These are phyloP conservation scores for Eidolon dupreanum DNA, from an alignment of 2,797 vertebrate species.

Conservation along the genomic window DNA sequence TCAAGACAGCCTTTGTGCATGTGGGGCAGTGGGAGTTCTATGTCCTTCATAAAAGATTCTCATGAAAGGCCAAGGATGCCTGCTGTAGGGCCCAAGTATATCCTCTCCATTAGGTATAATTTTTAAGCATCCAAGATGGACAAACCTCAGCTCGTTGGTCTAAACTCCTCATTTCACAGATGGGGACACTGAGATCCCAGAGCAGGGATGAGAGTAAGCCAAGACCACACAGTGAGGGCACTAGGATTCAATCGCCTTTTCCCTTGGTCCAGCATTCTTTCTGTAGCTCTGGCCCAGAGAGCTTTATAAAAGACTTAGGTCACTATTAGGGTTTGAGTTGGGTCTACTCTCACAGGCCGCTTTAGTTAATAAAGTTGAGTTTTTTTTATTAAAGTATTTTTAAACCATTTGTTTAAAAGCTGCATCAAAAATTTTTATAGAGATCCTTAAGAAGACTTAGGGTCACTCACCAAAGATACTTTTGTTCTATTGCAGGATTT, in stretches of 20 bases:
- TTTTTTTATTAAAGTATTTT: background rate
- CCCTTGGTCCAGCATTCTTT: no score
- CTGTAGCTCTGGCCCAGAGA: rapidly evolving
- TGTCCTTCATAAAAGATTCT: background rate
- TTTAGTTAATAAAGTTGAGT: background rate
- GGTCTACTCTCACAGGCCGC: rapidly evolving
- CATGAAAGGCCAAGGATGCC: background rate
- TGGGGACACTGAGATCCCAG: background rate
- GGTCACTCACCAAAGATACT: background rate
- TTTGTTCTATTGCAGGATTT: background rate
- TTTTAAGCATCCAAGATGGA: background rate
- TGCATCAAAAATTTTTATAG: background rate
- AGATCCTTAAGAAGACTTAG: background rate
- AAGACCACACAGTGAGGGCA: background rate
- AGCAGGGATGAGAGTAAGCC: background rate
- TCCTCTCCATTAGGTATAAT: background rate
- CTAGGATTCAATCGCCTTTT: background rate
- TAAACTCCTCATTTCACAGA: background rate
- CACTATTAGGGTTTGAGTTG: background rate
- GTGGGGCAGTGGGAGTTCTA: background rate
- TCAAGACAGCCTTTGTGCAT: background rate
- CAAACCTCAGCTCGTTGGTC: background rate
- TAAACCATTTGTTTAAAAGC: background rate
- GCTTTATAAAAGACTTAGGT: background rate
- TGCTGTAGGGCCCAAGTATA: background rate